Evolutionary conservation across 1,140 invertebrate species (phyloP).

Genomic region (Atta texana): DNA sequence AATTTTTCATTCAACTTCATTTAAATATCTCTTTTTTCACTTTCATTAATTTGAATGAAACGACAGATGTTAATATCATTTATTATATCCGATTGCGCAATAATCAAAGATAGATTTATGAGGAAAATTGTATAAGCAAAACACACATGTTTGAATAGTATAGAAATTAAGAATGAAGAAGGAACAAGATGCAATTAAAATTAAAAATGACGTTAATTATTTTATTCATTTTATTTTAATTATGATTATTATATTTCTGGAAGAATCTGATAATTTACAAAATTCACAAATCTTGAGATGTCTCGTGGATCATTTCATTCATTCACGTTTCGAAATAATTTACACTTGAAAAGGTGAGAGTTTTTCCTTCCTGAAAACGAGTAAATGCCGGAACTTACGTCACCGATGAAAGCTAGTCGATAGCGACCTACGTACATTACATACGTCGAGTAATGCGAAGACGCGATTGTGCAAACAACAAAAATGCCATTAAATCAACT

Average conservation of each 20-base stretch:
- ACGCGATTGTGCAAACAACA: constrained; percentile 26
- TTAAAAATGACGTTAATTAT: neutral
- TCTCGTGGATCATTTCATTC: neutral
- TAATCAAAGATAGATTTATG: neutral
- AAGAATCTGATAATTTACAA: neutral
- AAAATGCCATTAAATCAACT: neutral
- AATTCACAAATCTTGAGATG: neutral
- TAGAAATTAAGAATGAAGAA: neutral
- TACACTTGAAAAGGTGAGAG: constrained; percentile 66
- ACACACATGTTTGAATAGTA: neutral
- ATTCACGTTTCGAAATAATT: constrained; percentile 11
- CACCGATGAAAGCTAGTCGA: constrained; percentile 78
- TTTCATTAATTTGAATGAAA: constrained; percentile 1
- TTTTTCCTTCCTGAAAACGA: constrained; percentile 67
- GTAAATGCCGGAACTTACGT: constrained; percentile 75
- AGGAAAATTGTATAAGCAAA: neutral
- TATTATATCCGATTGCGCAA: neutral
- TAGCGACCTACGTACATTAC: constrained; percentile 11
- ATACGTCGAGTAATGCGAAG: constrained; percentile 16
- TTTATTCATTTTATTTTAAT: neutral
- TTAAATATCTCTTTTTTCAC: neutral
- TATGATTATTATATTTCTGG: neutral
- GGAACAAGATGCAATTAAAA: neutral
- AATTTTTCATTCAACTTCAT: constrained; percentile 17
- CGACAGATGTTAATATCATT: neutral